Base-by-base conservation (phyloP, 1,140 invertebrate genomes). In the Mactra quadrangularis region DNA sequence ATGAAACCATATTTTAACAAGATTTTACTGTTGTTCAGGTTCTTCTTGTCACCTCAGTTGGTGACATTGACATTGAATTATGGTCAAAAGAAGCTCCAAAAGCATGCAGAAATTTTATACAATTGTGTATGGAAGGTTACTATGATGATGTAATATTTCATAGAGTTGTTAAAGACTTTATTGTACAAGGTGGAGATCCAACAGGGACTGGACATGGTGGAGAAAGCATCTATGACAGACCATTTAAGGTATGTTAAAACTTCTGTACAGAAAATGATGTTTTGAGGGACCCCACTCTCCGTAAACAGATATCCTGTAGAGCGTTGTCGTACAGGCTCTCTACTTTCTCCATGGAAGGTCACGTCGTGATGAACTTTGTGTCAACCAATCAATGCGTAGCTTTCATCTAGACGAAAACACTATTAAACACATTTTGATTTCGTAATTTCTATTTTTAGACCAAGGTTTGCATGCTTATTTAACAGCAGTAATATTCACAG, bases 1-100 rank as follows among this genome's bases (percentile, higher is more conserved):
- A 9, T 11, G 25, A n/a, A 19, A 53, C 25, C 1, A 53, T 9
- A n/a, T n/a, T n/a, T n/a, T n/a, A n/a, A n/a, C n/a, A n/a, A n/a
- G 33, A 33, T 1, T 72, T 33, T 29, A 15, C 17, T 74, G 35
- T 3, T 25, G 77, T 84, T 38, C 64, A 99, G 97, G 96, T 99
- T 78, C 92, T 99, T 2, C 89, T 99, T 22, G 96, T 96, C 90
- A 99, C 98, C 25, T 95, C 97, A 55, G 96, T 97, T 25, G 98
- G 99, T 38, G 98, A 99, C 90, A 97, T 99, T 85, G 99, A 99
- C 88, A 96, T 99, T 76, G 99, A 99, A 94, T 94, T 99, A 90
- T 99, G 98, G 99, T 96, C 98, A 0, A 97, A 97, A 92, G 99
- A 99, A 94, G 95, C 97, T 38, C 98, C 99, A 6, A 97, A 97